Percentiles rank a stretch among this genome's conserved stretches.
These are phyloP conservation scores for Apteryx owenii DNA, from an alignment of 2,113 vertebrate genomes.

Conservation along the genomic window DNA sequence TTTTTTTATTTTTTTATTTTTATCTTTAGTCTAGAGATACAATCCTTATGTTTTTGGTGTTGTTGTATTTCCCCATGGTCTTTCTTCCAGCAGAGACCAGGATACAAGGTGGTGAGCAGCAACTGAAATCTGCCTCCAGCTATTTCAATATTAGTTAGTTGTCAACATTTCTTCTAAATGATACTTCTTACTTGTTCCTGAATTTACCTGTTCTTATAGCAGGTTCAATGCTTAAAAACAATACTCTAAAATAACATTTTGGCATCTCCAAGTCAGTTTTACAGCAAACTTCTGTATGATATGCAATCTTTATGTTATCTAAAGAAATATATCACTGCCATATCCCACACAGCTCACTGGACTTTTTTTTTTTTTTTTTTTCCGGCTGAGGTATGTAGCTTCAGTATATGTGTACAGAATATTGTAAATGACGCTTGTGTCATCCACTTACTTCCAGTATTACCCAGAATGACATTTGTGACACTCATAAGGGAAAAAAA, in stretches of 20 bases:
- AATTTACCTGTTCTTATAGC: not conserved
- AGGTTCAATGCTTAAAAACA: not conserved
- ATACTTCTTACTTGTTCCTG: not conserved
- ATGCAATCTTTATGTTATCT: not conserved
- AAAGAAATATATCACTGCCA: not conserved
- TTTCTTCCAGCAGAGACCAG: not conserved
- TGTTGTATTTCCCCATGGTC: not conserved
- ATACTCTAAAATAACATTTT: not conserved
- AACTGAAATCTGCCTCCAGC: not conserved
- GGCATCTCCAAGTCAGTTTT: not conserved
- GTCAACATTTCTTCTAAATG: not conserved
- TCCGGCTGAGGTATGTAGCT: not conserved
- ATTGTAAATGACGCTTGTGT: not conserved
- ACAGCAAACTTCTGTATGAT: not conserved
- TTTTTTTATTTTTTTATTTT: no score
- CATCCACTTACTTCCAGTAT: not conserved
- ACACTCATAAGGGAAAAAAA: not conserved
- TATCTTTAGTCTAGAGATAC: not conserved
- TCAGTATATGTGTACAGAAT: not conserved
- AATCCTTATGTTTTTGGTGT: not conserved
- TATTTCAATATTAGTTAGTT: not conserved
- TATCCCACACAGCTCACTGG: not conserved
- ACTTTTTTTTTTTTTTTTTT: not conserved
- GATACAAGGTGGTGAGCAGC: not conserved
- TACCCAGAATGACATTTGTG: not conserved